Base-by-base conservation (phyloP, 1,140 invertebrate species). In the Drosophila bocqueti region DNA sequence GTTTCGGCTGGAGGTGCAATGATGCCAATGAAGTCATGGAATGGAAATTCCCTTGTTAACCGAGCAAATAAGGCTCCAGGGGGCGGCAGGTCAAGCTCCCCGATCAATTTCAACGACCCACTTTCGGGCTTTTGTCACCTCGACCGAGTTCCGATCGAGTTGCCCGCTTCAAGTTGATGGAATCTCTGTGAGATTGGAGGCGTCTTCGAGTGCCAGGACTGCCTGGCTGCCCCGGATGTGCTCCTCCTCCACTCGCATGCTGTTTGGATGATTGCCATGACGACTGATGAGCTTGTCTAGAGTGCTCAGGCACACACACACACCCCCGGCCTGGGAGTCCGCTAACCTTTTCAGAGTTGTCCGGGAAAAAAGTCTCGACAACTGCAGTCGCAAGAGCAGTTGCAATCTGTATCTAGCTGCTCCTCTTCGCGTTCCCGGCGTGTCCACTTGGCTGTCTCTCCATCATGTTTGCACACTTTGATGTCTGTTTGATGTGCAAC, bases 401-500 rank as follows among this genome's bases (percentile, higher is more conserved):
- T 34, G 63, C 68, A 72, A 67, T 71, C 64, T 71, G 67, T 71
- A 38, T 71, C 67, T 55, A 63, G 63, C n/a, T 18, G 60, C 46
- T 38, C 65, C 55, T 58, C 69, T 74, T 81, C 24, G 43, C 68
- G 71, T 64, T 61, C 64, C 64, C 47, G 63, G 55, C 65, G 52
- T 79, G 81, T 84, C 71, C 81, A 74, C 81, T 84, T 73, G 47
- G 43, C 60, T 68, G 73, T 54, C 50, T 79, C 65, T 66, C 52
- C 63, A 57, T 61, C 60, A 59, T 81, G 68, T 81, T 84, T 83
- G 79, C 79, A 83, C 79, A 78, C 78, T 81, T 75, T 76, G 76
- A 62, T 84, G 76, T 55, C 78, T 64, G 50, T 83, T 76, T 71
- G 65, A 81, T 86, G 83, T 86, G 83, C 83, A 85, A 85, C 83